These are phyloP conservation scores for Lasioglossum oenotherae DNA, from an alignment of 2,888 invertebrate genomes.

Conservation along the genomic window DNA sequence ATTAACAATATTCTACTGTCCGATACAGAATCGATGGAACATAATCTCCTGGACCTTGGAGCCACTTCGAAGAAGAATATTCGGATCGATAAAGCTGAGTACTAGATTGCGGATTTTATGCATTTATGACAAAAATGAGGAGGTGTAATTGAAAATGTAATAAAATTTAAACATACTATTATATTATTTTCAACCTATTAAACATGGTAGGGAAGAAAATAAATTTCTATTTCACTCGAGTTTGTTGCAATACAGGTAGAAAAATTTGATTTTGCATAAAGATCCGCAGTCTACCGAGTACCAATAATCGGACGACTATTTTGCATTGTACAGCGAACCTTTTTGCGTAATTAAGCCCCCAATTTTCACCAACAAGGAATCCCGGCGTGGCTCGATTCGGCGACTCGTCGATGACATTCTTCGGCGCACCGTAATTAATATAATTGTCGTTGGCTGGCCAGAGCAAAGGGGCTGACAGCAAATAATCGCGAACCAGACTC, in stretches of 20 bases:
- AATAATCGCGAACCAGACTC: neutral
- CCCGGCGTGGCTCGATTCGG: neutral
- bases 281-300: no score
- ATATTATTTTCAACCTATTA: no score
- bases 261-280: no score
- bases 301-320: neutral
- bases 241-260: no score
- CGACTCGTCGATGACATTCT: neutral
- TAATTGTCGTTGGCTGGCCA: neutral
- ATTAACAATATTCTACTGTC: neutral
- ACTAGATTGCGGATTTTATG: no score
- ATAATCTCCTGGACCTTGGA: neutral
- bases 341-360: neutral
- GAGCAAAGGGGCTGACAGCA: neutral
- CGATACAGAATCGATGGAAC: neutral
- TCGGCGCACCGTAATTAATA: conserved; percentile 10
- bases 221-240: no score
- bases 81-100: neutral
- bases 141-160: no score
- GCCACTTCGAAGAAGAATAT: neutral
- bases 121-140: no score
- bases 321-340: neutral
- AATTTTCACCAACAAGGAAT: neutral
- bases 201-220: no score
- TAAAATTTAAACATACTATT: no score